Evolutionary conservation across 1,140 invertebrate species (phyloP), one percentile per base, ranked within the genome.

Genomic region (Drosophila quadrilineata): DNA sequence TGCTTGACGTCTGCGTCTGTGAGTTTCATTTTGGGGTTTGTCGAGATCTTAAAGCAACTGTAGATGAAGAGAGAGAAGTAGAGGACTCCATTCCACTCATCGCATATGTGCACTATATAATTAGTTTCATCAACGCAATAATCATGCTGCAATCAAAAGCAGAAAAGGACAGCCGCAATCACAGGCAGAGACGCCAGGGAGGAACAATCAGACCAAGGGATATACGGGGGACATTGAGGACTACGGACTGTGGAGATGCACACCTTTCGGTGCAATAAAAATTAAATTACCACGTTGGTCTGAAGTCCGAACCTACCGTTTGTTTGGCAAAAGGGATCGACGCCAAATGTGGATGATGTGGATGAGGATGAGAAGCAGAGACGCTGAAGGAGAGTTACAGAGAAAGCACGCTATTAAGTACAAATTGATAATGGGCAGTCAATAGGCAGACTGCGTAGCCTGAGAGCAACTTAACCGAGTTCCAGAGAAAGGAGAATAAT

Each of bases 81-180:
- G 40, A 10, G 22, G 4, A 12, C n/a, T 10, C 40, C 8, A 19
- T 10, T 43, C 12, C 0, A 4, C 9, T 35, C 53, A 29, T 49
- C 67, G 57, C 38, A 26, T n/a, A n/a, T 49, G 40, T 77, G 71
- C 66, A 86, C 79, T 59, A 84, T 86, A 77, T 86, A 86, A 87
- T 86, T 86, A 86, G 82, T 69, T 84, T 69, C 82, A 87, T 87
- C 82, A 82, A 57, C 76, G 73, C 84, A 86, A 86, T 71, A 86
- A 86, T 86, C 80, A 86, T 84, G 70, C 69, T 48, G 73, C 75
- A 86, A 86, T 71, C 65, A 80, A 80, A 75, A 65, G 52, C 28
- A 3, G 6, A 45, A 40, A 41, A 35, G 36, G 14, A 36, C 14
- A 29, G 43, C 16, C 6, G 22, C 6, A 22, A n/a, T n/a, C n/a